A percentile compares a stretch with the other conserved stretches of the same genome.
Conservation (phyloP, 92 coral and sea anemone species). For the Zoanthus sociatus region DNA sequence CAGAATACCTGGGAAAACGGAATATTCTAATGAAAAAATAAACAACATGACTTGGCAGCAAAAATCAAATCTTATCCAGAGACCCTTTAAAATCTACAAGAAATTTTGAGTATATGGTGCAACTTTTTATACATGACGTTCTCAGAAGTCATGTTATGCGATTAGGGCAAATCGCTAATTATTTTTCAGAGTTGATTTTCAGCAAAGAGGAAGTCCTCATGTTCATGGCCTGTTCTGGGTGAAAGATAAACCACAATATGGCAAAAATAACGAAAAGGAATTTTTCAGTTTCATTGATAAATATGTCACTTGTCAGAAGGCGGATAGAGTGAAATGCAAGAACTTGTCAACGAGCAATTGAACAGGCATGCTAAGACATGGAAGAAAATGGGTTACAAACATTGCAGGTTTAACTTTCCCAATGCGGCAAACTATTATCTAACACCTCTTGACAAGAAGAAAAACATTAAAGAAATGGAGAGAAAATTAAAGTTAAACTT, state of each 20-base stretch:
- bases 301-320: conserved; percentile 61
- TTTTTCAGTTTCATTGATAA: conserved; percentile 64
- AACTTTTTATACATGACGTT: conserved; percentile 60
- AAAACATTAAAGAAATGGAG: too few relatives aligned
- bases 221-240: conserved; percentile 52
- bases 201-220: neutral
- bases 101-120: conserved; percentile 68
- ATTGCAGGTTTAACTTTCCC: conserved; percentile 74
- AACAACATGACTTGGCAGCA: conserved; percentile 75
- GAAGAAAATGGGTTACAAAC: conserved; percentile 56
- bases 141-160: conserved; percentile 59
- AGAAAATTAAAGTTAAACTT: too few relatives aligned
- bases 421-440: too few relatives aligned
- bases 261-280: conserved; percentile 30
- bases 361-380: conserved; percentile 78
- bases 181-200: neutral
- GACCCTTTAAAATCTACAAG: neutral
- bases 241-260: neutral
- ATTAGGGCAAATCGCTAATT: conserved; percentile 38
- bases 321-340: conserved; percentile 38
- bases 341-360: conserved; percentile 60
- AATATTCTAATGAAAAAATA: conserved; percentile 63
- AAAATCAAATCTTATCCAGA: conserved; percentile 56
- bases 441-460: conserved; percentile 35
- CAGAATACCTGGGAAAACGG: conserved; percentile 63